Conservation (phyloP, 2,888 invertebrate species). For the Drosophila niveifrons region DNA sequence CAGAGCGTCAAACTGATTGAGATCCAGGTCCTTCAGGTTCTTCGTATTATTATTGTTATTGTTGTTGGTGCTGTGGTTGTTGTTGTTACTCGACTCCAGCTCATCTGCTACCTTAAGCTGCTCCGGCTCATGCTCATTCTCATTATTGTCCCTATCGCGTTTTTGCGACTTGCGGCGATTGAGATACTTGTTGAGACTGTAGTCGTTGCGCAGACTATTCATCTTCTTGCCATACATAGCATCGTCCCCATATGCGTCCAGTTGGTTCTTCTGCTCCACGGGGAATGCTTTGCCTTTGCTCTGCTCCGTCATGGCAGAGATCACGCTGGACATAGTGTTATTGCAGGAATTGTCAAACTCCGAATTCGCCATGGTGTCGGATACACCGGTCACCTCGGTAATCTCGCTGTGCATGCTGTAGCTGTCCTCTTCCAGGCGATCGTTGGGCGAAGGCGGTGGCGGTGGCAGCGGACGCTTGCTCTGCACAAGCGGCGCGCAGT, state of each 20-base stretch:
- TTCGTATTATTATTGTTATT: constrained; percentile 62
- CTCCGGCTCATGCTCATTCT: constrained; percentile 26
- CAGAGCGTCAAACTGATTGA: constrained; percentile 83
- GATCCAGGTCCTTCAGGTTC: constrained; percentile 72
- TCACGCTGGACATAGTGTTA: constrained; percentile 77
- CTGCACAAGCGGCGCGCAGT: constrained; percentile 63
- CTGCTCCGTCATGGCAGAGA: constrained; percentile 59
- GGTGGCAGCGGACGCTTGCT: constrained; percentile 66
- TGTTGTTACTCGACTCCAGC: constrained; percentile 38
- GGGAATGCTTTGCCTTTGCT: constrained; percentile 20
- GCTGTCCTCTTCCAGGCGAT: constrained; percentile 78
- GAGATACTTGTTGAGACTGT: constrained; percentile 84
- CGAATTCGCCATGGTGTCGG: constrained; percentile 66
- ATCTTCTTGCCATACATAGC: constrained; percentile 81
- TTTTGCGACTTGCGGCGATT: constrained; percentile 81
- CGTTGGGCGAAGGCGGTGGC: constrained; percentile 51
- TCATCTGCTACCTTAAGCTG: constrained; percentile 46
- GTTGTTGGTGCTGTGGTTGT: constrained; percentile 32
- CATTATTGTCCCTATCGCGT: constrained; percentile 43
- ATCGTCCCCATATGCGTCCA: constrained; percentile 59
- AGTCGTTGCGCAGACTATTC: constrained; percentile 82
- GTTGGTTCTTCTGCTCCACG: constrained; percentile 29
- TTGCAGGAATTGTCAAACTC: constrained; percentile 76
- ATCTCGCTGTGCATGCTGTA: constrained; percentile 84
- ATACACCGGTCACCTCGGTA: constrained; percentile 84